Conservation (phyloP, 2,888 invertebrate genomes). For the Tenthredo distinguenda region DNA sequence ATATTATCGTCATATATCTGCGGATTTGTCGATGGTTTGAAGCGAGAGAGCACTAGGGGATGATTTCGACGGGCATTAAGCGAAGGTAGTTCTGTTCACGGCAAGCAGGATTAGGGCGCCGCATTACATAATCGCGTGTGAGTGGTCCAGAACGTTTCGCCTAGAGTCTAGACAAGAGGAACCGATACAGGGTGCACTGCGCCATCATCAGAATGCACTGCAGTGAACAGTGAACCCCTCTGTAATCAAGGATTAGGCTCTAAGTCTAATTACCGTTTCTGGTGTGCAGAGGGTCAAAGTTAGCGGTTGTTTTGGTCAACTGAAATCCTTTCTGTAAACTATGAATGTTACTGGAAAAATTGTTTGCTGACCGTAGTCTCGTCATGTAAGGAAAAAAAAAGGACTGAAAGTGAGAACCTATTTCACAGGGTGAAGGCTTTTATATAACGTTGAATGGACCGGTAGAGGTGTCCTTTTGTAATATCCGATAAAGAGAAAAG, state of each 20-base stretch:
- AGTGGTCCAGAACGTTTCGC: conserved; percentile 30
- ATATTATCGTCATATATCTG: conserved; percentile 21
- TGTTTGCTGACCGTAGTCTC: not conserved
- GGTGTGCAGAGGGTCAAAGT: not conserved
- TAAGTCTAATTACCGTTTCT: conserved; percentile 10
- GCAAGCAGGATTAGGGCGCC: conserved; percentile 37
- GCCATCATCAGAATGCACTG: conserved; percentile 17
- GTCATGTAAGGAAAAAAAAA: not conserved
- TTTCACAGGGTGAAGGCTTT: conserved; percentile 3
- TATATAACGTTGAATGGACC: conserved; percentile 24
- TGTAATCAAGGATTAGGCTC: conserved; percentile 38
- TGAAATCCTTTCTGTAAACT: conserved; percentile 9
- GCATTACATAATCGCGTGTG: conserved; percentile 48
- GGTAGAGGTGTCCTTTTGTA: not conserved
- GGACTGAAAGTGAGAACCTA: not conserved
- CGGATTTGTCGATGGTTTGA: not conserved
- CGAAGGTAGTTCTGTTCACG: conserved; percentile 48
- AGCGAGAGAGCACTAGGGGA: not conserved
- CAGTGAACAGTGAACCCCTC: conserved; percentile 8
- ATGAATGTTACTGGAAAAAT: not conserved
- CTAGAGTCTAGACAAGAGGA: conserved; percentile 17
- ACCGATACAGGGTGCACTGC: not conserved
- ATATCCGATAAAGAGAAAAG: not conserved
- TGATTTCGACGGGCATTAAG: conserved; percentile 36
- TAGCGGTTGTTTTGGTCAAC: not conserved